A percentile compares a stretch with the other conserved stretches of the same genome.
phyloP scores from a whole-genome alignment of 2,888 invertebrate genomes.

The Hypena proboscidalis region DNA sequence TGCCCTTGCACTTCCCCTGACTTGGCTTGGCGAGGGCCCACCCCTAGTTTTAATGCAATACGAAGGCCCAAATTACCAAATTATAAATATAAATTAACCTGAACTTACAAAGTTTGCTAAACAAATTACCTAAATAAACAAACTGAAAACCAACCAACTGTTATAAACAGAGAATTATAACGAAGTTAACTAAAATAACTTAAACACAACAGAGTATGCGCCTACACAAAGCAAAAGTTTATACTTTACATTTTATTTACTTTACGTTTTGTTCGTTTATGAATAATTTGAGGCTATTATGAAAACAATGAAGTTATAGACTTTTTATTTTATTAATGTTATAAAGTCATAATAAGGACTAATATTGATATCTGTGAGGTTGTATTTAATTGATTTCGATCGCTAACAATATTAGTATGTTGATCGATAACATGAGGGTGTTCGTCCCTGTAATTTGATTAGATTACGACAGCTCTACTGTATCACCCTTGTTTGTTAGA shows the following conservation, averaged over 20 bases:
- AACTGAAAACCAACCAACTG: slow-evolving; percentile 22
- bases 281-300: slow-evolving; percentile 45
- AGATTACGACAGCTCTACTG: too few relatives aligned
- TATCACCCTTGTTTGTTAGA: too few relatives aligned
- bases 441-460: too few relatives aligned
- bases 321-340: too few relatives aligned
- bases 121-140: slow-evolving; percentile 6
- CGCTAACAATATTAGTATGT: too few relatives aligned
- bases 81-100: slow-evolving; percentile 3
- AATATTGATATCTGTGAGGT: too few relatives aligned
- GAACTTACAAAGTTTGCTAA: not conserved
- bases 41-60: not conserved
- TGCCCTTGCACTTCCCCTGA: too few relatives aligned
- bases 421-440: too few relatives aligned
- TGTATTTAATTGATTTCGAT: too few relatives aligned
- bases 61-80: not conserved
- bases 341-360: too few relatives aligned
- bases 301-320: slow-evolving; percentile 31
- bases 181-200: slow-evolving; percentile 39
- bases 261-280: slow-evolving; percentile 41
- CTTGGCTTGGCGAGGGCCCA: not conserved
- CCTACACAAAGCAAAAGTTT: slow-evolving; percentile 41
- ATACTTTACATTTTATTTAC: slow-evolving; percentile 45
- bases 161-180: slow-evolving; percentile 34
- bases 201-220: slow-evolving; percentile 42